Evolutionary conservation across 2,888 invertebrate species (phyloP).

Genomic region (Megalurothrips usitatus): DNA sequence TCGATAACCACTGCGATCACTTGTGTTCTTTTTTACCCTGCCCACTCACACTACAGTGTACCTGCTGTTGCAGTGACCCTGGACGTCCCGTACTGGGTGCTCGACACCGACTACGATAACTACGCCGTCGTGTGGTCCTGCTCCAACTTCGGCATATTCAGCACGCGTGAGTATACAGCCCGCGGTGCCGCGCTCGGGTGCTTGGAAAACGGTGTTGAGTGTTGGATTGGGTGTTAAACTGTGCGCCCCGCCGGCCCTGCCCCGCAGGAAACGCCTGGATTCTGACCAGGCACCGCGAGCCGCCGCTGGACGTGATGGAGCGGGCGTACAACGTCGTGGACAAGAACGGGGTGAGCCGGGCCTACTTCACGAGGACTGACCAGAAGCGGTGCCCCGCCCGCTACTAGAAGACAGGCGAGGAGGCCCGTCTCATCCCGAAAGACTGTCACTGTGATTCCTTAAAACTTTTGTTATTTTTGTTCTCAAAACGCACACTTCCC

Average conservation of each 20-base stretch:
- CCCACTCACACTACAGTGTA: constrained; percentile 42
- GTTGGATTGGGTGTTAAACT: no score
- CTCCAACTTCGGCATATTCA: constrained; percentile 45
- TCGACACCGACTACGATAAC: constrained; percentile 59
- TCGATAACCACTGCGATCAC: no score
- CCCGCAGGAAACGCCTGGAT: constrained; percentile 55
- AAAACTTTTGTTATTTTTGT: background rate
- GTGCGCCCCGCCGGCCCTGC: constrained; percentile 30
- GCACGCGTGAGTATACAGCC: constrained; percentile 51
- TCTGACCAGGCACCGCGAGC: constrained; percentile 57
- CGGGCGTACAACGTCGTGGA: constrained; percentile 57
- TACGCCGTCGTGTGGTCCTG: constrained; percentile 63
- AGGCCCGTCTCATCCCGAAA: background rate
- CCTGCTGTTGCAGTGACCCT: constrained; percentile 46
- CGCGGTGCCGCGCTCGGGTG: no score
- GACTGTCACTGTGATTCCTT: constrained; percentile 5
- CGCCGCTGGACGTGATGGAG: constrained; percentile 54
- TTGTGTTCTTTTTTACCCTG: background rate
- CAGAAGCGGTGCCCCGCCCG: constrained; percentile 54
- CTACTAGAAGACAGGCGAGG: constrained; percentile 28
- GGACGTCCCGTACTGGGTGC: constrained; percentile 58
- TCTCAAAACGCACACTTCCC: background rate
- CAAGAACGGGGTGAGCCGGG: constrained; percentile 54
- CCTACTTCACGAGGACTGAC: constrained; percentile 58
- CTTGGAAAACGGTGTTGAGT: no score